A percentile compares a stretch with the other conserved stretches of the same genome.
Evolutionary conservation across 2,797 vertebrate genomes (phyloP).

Genomic region (Tolypeutes matacus): DNA sequence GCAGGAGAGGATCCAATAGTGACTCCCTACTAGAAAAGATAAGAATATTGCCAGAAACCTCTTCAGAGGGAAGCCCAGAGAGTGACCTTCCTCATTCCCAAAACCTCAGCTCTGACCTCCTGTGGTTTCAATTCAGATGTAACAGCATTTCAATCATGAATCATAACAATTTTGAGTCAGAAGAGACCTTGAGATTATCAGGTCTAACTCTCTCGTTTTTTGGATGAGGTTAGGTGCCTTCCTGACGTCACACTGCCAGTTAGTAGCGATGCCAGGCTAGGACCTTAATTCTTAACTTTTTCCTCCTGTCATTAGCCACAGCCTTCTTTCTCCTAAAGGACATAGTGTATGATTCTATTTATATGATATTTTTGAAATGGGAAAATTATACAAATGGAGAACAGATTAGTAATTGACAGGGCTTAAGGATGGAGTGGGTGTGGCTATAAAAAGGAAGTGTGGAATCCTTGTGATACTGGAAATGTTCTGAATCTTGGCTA

Average conservation of each 20-base stretch:
- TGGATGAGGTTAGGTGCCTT: not conserved
- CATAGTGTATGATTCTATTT: not conserved
- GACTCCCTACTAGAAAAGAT: not conserved
- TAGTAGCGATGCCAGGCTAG: not conserved
- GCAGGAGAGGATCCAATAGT: not conserved
- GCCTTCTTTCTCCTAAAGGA: not conserved
- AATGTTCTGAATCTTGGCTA: not conserved
- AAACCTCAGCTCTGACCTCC: not conserved
- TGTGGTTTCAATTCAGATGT: not conserved
- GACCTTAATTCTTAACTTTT: constrained; percentile 22
- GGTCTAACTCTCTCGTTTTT: not conserved
- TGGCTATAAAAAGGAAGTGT: not conserved
- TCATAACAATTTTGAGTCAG: not conserved
- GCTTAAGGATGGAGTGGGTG: not conserved
- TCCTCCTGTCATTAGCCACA: not conserved
- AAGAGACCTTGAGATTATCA: not conserved
- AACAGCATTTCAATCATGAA: not conserved
- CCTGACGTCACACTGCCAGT: not conserved
- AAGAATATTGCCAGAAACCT: not conserved
- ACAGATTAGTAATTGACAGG: not conserved
- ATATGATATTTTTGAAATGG: not conserved
- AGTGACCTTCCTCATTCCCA: not conserved
- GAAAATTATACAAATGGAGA: not conserved
- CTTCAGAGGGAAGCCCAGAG: not conserved
- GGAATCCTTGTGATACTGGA: not conserved